phyloP scores from a whole-genome alignment of 2,888 invertebrate genomes.

The Brachylomia viminalis region DNA sequence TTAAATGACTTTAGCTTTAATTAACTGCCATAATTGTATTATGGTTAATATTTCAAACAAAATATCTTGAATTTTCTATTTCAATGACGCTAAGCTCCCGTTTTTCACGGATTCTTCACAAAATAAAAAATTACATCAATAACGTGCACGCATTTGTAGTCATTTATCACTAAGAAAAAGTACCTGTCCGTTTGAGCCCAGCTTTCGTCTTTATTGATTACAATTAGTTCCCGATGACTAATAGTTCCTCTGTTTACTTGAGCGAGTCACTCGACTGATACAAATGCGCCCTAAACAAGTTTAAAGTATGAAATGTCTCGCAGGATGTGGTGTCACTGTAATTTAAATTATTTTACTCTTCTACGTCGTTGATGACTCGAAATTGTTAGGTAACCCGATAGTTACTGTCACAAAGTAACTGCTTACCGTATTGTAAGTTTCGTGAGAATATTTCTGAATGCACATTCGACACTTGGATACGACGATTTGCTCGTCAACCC shows the following conservation, averaged over 20 bases:
- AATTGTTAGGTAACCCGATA: slow-evolving; percentile 74
- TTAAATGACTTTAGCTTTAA: not conserved
- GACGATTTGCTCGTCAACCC: slow-evolving; percentile 54
- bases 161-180: slow-evolving; percentile 65
- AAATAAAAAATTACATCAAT: slow-evolving; percentile 56
- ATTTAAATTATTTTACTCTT: slow-evolving; percentile 57
- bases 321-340: slow-evolving; percentile 69
- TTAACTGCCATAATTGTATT: no score
- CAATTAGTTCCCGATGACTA: slow-evolving; percentile 66
- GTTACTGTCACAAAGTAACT: slow-evolving; percentile 59
- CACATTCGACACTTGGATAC: slow-evolving; percentile 60
- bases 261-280: slow-evolving; percentile 66
- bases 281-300: slow-evolving; percentile 68
- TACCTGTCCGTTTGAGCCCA: slow-evolving; percentile 56
- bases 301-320: slow-evolving; percentile 69
- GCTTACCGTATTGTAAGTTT: slow-evolving; percentile 58
- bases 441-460: slow-evolving; percentile 68
- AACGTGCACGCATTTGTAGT: slow-evolving; percentile 46
- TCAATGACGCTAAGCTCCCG: slow-evolving; percentile 13
- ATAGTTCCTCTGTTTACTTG: slow-evolving; percentile 56
- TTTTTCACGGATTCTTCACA: slow-evolving; percentile 35
- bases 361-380: slow-evolving; percentile 63
- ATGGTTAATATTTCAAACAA: no score
- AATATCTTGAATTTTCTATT: not conserved
- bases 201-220: slow-evolving; percentile 65